phyloP scores from a whole-genome alignment of 2,888 invertebrate species.

The Andrena bicolor region DNA sequence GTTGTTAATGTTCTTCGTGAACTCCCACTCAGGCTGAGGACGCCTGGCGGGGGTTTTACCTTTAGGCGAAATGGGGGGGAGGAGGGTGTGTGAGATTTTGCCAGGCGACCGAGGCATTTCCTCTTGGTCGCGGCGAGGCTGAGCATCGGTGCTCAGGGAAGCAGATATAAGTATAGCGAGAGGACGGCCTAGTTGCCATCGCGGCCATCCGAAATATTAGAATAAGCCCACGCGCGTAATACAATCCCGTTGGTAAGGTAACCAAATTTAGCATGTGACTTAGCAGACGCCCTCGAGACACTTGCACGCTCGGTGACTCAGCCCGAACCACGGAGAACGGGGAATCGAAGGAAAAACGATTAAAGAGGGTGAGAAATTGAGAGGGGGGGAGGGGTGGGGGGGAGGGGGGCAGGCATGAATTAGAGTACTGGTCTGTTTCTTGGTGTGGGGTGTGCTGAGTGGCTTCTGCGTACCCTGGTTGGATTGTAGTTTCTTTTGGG shows the following conservation, averaged over 20 bases:
- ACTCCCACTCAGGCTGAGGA: not conserved
- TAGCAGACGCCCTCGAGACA: slow-evolving; percentile 83
- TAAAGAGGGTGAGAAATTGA: slow-evolving; percentile 9
- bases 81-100: not conserved
- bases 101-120: slow-evolving; percentile 1
- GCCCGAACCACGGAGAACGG: slow-evolving; percentile 28
- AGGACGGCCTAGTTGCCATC: slow-evolving; percentile 74
- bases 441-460: not conserved
- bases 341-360: slow-evolving; percentile 24
- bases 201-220: slow-evolving; percentile 75
- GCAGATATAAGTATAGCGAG: slow-evolving; percentile 68
- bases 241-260: slow-evolving; percentile 82
- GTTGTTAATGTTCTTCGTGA: not conserved
- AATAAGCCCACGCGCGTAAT: slow-evolving; percentile 83
- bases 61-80: too few relatives aligned
- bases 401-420: not conserved
- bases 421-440: not conserved
- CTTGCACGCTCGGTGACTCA: slow-evolving; percentile 67
- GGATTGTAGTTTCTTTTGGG: not conserved
- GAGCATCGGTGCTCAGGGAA: slow-evolving; percentile 45
- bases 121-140: slow-evolving; percentile 16
- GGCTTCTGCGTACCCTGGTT: not conserved
- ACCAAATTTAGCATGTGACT: slow-evolving; percentile 84
- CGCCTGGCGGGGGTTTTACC: not conserved
- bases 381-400: too few relatives aligned